Base-by-base conservation (phyloP, 2,888 invertebrate genomes). In the Xylophagus ater region DNA sequence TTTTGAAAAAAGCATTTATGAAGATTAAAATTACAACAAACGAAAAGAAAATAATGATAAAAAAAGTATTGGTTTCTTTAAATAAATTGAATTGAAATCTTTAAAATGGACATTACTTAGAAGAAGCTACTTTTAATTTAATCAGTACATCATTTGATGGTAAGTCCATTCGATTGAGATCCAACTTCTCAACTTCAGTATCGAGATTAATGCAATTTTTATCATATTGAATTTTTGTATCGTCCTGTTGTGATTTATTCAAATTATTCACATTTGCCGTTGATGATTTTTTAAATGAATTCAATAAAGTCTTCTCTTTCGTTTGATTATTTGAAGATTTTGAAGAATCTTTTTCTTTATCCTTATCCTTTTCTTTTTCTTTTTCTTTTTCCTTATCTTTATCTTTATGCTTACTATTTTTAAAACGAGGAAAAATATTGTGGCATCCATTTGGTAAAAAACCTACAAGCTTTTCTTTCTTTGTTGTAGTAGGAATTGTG, bases 381-480 rank as follows among this genome's bases (percentile, higher is more conserved):
- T 53, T 56, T 9, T 55, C 55, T 37, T 57, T 57, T 17, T 53
- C 60, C 34, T 50, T 51, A 30, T 47, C 46, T 32, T 49, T 47
- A 21, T 50, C 54, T 49, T 62, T 62, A 45, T 63, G 56, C 45
- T 62, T 62, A 47, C 56, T 59, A 46, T 62, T 62, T 43, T 64
- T 63, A 41, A 64, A 64, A 34, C 63, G 57, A 44, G 63, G 63
- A 49, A 64, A 64, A 46, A 64, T 63, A 44, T 37, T 43, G 20
- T 46, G 45, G 21, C 63, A 64, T 39, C 63, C 62, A 41, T 64
- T 64, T 36, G 63, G 64, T 45, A 64, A 48, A 45, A 64, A 64
- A 8, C 64, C 63, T 23, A 59, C 61, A n/a, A 64, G 49, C 47
- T 64, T 64, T 31, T 64, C 63, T 43, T 63, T 64, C 49, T 64